These are phyloP conservation scores for Palythoa grandiflora DNA, from an alignment of 92 coral and sea anemone species.

Conservation along the genomic window DNA sequence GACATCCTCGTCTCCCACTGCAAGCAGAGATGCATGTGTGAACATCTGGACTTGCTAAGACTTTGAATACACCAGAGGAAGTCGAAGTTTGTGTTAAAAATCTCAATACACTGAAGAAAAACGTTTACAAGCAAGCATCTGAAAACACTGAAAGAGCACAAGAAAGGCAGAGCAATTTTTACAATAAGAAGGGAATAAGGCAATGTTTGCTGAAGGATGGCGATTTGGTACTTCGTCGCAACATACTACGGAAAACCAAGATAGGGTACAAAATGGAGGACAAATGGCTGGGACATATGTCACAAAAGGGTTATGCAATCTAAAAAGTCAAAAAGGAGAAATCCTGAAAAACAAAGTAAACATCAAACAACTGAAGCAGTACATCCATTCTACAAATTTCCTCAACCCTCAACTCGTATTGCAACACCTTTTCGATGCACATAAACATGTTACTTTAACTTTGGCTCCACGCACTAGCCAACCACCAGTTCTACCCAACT, in stretches of 20 bases:
- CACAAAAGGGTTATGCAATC: not conserved
- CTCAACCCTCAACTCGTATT: constrained; percentile 7
- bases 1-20: constrained; percentile 62
- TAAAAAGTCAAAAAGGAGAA: not conserved
- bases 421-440: not conserved
- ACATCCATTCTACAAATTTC: constrained; percentile 6
- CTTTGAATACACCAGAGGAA: constrained; percentile 8
- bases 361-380: not conserved
- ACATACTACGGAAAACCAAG: constrained; percentile 27
- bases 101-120: not conserved
- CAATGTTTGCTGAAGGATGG: constrained; percentile 3
- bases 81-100: not conserved
- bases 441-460: not conserved
- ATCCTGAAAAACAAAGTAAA: not conserved
- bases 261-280: not conserved
- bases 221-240: constrained; percentile 29
- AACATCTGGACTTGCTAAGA: not conserved
- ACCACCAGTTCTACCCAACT: too few species aligned
- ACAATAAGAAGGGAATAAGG: not conserved
- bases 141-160: not conserved
- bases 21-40: constrained; percentile 51
- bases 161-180: not conserved
- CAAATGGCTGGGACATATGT: not conserved
- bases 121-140: not conserved
- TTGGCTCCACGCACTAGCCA: not conserved